Evolutionary conservation across 2,888 invertebrate species (phyloP), one percentile per base, ranked within the genome.

Genomic region (Orthosia gracilis): DNA sequence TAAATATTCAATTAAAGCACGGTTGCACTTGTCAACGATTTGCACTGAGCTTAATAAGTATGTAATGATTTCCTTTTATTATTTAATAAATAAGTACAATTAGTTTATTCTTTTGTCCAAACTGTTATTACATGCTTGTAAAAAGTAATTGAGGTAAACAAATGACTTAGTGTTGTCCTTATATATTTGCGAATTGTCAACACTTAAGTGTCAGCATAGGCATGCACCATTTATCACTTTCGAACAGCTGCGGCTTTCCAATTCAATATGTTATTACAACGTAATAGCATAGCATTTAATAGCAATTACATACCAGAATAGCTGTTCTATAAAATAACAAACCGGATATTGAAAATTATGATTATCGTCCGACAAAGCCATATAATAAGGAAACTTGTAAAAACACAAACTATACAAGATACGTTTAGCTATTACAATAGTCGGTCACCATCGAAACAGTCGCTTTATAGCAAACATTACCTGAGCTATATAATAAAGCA

Each of bases 1-100:
- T 73, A 78, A 80, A 82, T 78, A 80, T 78, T 78, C 74, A 82
- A 82, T 85, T 80, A 82, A 58, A 31, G 55, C 26, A 47, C 54
- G 52, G 66, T 66, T 54, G 61, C 65, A 74, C 65, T 76, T 77
- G 74, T 68, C 82, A 78, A 73, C 73, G 58, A 76, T 73, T 72
- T 58, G 40, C 67, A 68, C 68, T 66, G 73, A 58, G 59, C 58
- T 64, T 59, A 55, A 65, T 59, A 55, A 65, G 62, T 54, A 65
- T 55, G 69, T 45, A 63, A 78, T 83, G 70, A 79, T 57, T 76
- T 76, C 76, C 70, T 73, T 83, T 52, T 50, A 65, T 73, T 79
- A 69, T 62, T 50, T 50, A 50, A 58, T 12, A 54, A 73, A 70
- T 67, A 17, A 47, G 12, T 50, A 76, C 54, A 65, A 69, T 77